Base-by-base conservation (phyloP, 2,113 vertebrate species). In the Microtus pennsylvanicus region DNA sequence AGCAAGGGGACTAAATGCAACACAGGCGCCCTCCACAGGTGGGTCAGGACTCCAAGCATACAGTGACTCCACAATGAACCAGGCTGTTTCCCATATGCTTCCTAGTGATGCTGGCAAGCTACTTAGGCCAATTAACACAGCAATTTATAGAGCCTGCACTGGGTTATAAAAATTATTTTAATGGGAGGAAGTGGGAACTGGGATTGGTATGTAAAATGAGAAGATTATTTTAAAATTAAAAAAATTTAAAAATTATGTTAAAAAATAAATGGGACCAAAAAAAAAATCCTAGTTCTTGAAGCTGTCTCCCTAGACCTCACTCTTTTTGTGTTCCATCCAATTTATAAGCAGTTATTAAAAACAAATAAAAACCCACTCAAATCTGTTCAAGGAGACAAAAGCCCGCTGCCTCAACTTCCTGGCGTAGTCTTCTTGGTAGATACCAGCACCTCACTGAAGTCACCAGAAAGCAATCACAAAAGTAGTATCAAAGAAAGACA, bases 51-150 rank as follows among this genome's bases (percentile, higher is more conserved):
- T 85, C 91, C 21, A 61, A 50, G 63, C 52, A 55, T 67, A 86
- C 58, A 76, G 63, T 24, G 85, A 69, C 85, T 70, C 42, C 63
- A 94, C 63, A 91, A 76, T 75, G 55, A 97, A 52, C 78, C 24
- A 69, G 47, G 90, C 33, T 47, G 52, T 42, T 76, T 82, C 42
- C 92, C 72, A 69, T 63, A 74, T 28, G 75, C 45, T 92, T 90
- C 76, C 75, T n/a, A 67, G 87, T 22, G 75, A 93, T 24, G 45
- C 82, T 76, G 65, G 63, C 87, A 96, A 76, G 77, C 69, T 92
- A 82, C 35, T 90, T 77, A 85, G 81, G 85, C 69, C 85, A 94
- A 94, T 82, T 26, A 94, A 22, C 26, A 80, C 76, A 86, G 65
- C 50, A 88, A 90, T 42, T 70, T 78, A 91, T 7, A 67, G 72